phyloP scores from a whole-genome alignment of 1,140 invertebrate genomes.

The Oryzaephilus surinamensis region DNA sequence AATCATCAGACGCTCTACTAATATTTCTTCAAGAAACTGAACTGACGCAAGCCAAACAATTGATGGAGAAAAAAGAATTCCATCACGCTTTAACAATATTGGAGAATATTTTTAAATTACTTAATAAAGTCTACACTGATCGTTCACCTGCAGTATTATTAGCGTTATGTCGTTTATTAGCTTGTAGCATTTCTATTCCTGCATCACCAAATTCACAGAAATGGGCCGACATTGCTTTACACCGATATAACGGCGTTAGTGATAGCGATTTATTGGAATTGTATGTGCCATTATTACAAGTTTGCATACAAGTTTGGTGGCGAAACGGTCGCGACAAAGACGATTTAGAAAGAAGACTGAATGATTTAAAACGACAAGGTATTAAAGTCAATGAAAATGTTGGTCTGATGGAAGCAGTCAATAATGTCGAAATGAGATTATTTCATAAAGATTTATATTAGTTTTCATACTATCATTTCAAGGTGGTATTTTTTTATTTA shows the following conservation, averaged over 20 bases:
- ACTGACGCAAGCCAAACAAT: slow-evolving; percentile 47
- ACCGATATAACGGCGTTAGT: slow-evolving; percentile 52
- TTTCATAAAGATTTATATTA: no score
- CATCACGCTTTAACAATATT: slow-evolving; percentile 51
- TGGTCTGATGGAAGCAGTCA: slow-evolving; percentile 33
- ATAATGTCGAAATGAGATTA: slow-evolving; percentile 16
- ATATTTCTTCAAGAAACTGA: slow-evolving; percentile 59
- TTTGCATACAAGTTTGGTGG: slow-evolving; percentile 56
- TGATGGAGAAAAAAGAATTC: slow-evolving; percentile 50
- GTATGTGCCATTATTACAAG: slow-evolving; percentile 58
- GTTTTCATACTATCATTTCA: no score
- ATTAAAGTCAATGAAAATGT: slow-evolving; percentile 47
- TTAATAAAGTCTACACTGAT: slow-evolving; percentile 65
- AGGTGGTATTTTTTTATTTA: no score
- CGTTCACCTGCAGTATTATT: slow-evolving; percentile 54
- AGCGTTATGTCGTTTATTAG: slow-evolving; percentile 60
- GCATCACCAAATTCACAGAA: slow-evolving; percentile 48
- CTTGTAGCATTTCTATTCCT: slow-evolving; percentile 42
- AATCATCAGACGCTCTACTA: slow-evolving; percentile 49
- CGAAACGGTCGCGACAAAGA: slow-evolving; percentile 50
- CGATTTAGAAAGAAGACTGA: slow-evolving; percentile 47
- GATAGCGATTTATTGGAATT: slow-evolving; percentile 52
- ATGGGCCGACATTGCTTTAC: slow-evolving; percentile 58
- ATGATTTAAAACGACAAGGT: slow-evolving; percentile 46
- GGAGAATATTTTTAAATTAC: slow-evolving; percentile 58